Conservation (phyloP, 1,140 invertebrate genomes). For the Orussus abietinus region DNA sequence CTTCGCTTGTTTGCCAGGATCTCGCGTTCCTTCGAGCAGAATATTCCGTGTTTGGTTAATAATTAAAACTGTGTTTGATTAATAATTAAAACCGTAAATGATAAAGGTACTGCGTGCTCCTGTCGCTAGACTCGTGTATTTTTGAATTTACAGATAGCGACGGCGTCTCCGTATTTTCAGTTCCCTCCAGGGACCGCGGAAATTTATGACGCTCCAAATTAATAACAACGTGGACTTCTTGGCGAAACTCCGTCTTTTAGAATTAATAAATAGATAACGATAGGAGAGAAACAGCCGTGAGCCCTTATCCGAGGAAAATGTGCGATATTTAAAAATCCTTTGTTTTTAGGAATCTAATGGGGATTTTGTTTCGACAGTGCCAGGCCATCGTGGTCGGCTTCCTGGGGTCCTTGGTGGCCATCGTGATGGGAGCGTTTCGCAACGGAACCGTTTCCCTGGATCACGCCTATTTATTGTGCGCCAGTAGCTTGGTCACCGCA, state of each 20-base stretch:
- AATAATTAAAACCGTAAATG: background rate
- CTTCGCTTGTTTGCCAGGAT: conserved; percentile 16
- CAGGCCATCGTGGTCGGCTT: conserved; percentile 87
- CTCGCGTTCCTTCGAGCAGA: conserved; percentile 4
- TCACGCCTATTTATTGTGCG: conserved; percentile 75
- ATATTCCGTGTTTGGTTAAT: conserved; percentile 11
- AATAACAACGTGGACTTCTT: too few species aligned
- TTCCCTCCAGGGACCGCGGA: too few species aligned
- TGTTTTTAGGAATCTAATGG: conserved; percentile 1
- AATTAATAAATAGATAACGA: too few species aligned
- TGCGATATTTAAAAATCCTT: conserved; percentile 1
- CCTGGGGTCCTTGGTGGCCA: conserved; percentile 74
- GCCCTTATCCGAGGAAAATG: too few species aligned
- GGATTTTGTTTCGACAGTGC: conserved; percentile 55
- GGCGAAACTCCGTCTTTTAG: too few species aligned
- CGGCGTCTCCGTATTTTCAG: too few species aligned
- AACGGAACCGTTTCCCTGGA: conserved; percentile 68
- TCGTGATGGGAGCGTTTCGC: conserved; percentile 75
- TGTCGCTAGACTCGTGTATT: too few species aligned
- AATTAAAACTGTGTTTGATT: conserved; percentile 1
- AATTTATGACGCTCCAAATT: too few species aligned
- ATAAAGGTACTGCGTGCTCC: too few species aligned
- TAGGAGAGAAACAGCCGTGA: too few species aligned
- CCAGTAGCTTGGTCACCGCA: conserved; percentile 77
- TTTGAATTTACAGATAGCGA: too few species aligned